Percentiles rank a stretch among this genome's conserved stretches.
phyloP scores from a whole-genome alignment of 2,113 vertebrate genomes.

The Strix aluco region DNA sequence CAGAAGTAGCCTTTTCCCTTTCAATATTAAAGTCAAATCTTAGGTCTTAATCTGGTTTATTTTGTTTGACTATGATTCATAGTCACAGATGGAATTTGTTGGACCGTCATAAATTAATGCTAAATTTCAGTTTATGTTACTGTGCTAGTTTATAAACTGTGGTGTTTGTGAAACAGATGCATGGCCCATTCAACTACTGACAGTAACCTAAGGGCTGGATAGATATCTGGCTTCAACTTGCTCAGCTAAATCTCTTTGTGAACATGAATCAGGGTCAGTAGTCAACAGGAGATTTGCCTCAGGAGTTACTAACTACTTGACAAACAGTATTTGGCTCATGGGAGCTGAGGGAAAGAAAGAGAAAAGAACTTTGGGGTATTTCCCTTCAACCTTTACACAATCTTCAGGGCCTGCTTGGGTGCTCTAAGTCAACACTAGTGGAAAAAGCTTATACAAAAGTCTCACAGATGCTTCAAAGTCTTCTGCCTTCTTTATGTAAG shows the following conservation, averaged over 20 bases:
- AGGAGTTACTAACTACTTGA: not conserved
- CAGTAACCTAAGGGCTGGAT: not conserved
- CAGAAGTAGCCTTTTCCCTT: not conserved
- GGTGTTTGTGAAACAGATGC: not conserved
- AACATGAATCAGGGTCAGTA: not conserved
- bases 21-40: not conserved
- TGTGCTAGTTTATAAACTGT: not conserved
- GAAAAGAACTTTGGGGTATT: not conserved
- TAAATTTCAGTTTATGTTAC: constrained; percentile 1
- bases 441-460: not conserved
- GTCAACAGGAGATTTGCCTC: not conserved
- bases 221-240: not conserved
- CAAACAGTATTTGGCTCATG: not conserved
- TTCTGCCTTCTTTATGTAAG: not conserved
- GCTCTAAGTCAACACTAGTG: not conserved
- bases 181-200: not conserved
- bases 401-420: not conserved
- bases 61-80: not conserved
- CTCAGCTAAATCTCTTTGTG: not conserved
- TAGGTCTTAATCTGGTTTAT: not conserved
- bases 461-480: not conserved
- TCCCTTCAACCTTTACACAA: not conserved
- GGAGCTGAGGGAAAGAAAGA: not conserved
- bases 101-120: not conserved
- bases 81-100: not conserved